Evolutionary conservation across 1,140 invertebrate species (phyloP), one percentile per base, ranked within the genome.

Genomic region (Cataglyphis hispanica): DNA sequence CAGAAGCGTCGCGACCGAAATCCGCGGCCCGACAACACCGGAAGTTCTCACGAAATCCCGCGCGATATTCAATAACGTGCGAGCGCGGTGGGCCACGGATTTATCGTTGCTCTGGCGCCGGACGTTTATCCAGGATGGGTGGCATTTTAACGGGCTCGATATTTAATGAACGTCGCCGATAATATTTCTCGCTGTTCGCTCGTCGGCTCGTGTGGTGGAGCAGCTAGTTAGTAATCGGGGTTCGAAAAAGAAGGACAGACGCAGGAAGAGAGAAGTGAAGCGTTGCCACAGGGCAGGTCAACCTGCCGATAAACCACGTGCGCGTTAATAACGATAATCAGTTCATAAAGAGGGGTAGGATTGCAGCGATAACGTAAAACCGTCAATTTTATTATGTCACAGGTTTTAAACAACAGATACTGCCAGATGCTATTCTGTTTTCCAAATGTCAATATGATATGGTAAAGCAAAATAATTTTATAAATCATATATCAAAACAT

Each of bases 251-350:
- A 1, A 11, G 11, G n/a, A 16, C 4, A n/a, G n/a, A 16, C 25
- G 2, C n/a, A 27, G 66, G 58, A 81, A 88, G 78, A 76, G 80
- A 3, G 22, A 31, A 60, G 34, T 2, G 25, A 64, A 77, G 53
- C 77, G 87, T 25, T 67, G 84, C 77, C 53, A 5, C 4, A 60
- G 63, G 88, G 34, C 27, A 7, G 53, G 61, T 43, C 27, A 16
- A 16, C 5, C 74, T 69, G 70, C 76, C 87, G 75, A 86, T 89
- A 86, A 86, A 88, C 25, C 60, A 13, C 31, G 1, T 3, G 31
- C 31, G 31, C 37, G 46, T 88, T 88, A 88, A 88, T 89, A 89
- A 88, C 58, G 69, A 87, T 86, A 89, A 88, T 88, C 70, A 72
- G 27, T 46, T 86, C 58, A 46, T 66, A 80, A 61, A 40, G 46